Base-by-base conservation (phyloP, 1,140 invertebrate species). In the Penaeus vannamei region DNA sequence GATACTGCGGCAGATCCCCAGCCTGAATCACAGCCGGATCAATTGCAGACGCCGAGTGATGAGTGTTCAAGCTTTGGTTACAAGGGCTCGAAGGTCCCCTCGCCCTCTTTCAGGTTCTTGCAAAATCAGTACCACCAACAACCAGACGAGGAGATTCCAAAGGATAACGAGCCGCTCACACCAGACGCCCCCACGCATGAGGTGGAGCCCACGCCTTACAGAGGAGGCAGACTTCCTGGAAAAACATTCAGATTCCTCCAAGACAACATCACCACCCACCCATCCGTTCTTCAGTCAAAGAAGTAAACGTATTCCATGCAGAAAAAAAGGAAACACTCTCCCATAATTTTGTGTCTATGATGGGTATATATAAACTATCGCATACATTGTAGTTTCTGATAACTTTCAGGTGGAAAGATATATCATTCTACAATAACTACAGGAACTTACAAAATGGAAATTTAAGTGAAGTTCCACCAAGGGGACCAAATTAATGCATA, bases 231-330 rank as follows among this genome's bases (percentile, higher is more conserved):
- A 62, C 81, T 91, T 62, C 91, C 91, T 36, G 91, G 91, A n/a
- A 86, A 87, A 32, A 91, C 91, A 20, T 91, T 91, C 53, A 36
- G 77, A 66, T 88, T 87, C 42, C 61, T 91, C 14, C 91, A 91
- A 80, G 91, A 91, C 29, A 91, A 91, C 84, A 82, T 87, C 79
- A 77, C 72, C 62, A 86, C 86, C 59, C 91, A 91, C 42, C 91
- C 91, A 29, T 87, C 88, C 20, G 91, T 91, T 64, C 36, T 91
- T 23, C 79, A 88, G n/a, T 62, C 88, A 23, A 85, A 85, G n/a
- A 90, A 91, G 42, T 91, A 84, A 62, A 36, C 4, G 23, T 29
- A 76, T 29, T 76, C 17, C 0, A 23, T 32, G 1, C 19, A 76
- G 12, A 76, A 76, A 76, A 76, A 23, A n/a, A 10, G 2, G 4